Evolutionary conservation across 2,888 invertebrate species (phyloP), one percentile per base, ranked within the genome.

Genomic region (Copidosoma aretas): DNA sequence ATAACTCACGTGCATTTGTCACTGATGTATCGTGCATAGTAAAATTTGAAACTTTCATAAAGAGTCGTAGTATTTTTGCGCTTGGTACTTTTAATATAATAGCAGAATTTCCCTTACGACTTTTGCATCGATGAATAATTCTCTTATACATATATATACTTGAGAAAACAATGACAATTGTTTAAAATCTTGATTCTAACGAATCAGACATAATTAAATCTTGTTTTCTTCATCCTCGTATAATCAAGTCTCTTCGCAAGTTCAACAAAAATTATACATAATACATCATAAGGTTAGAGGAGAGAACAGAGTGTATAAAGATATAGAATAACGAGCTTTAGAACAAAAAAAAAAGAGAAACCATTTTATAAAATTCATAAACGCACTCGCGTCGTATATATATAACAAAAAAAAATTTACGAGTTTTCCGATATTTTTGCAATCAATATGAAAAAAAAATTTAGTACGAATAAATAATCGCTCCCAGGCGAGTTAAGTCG

Each of bases 401-500:
- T 15, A 46, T 46, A 46, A 52, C 2, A 52, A 19, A 52, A 52
- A 17, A 52, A 17, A 52, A 21, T 19, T 24, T 56, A 60, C 64
- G 52, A 65, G 60, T 60, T 71, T 68, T 51, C 60, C 46, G 54
- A 71, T 71, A 71, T 71, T 71, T 71, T 71, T 71, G 68, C 71
- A 68, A 71, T 68, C 43, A 54, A 64, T n/a, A 63, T 64, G 59
- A 64, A 67, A 60, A 52, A 58, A 60, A 64, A 57, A 64, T 51
- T 52, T 49, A 61, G 17, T 52, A 59, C 41, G 46, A 43, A 46
- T 64, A 56, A 22, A 46, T 24, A 57, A 63, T 46, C 51, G 32
- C 32, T 32, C 32, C 32, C 32, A 32, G 32, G 8, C 32, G 32
- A 32, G 32, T 32, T 25, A 66, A 66, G 63, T 61, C 10, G 8